A percentile compares a stretch with the other conserved stretches of the same genome.
These are phyloP conservation scores for Diabrotica balteata DNA, from an alignment of 2,888 invertebrate genomes.

Conservation along the genomic window DNA sequence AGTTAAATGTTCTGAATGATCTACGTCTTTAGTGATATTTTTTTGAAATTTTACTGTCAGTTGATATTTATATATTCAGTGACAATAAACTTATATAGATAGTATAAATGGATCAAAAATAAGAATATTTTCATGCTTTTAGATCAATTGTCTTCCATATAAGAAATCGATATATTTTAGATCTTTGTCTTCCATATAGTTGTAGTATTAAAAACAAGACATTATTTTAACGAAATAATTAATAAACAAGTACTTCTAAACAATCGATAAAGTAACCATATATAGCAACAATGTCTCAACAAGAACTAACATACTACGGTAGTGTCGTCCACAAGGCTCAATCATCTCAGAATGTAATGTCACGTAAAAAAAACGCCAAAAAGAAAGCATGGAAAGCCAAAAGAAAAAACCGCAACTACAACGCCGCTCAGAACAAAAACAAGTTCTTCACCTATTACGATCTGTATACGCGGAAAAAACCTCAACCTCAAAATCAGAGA, in stretches of 20 bases:
- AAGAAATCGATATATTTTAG: not conserved
- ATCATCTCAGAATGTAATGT: not conserved
- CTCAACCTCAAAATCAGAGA: constrained; percentile 20
- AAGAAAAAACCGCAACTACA: constrained; percentile 34
- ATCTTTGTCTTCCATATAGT: constrained; percentile 7
- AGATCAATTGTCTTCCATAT: too few relatives aligned
- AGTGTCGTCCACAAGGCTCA: constrained; percentile 7
- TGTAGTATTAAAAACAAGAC: not conserved
- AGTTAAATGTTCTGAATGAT: too few relatives aligned
- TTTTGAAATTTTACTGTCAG: too few relatives aligned
- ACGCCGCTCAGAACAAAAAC: constrained; percentile 20
- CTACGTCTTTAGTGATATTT: too few relatives aligned
- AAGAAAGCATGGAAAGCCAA: constrained; percentile 26
- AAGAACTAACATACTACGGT: constrained; percentile 15
- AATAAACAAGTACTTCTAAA: not conserved
- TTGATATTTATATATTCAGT: too few relatives aligned
- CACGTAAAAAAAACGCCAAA: constrained; percentile 2
- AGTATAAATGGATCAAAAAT: too few relatives aligned
- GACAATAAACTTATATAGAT: too few relatives aligned
- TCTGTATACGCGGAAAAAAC: constrained; percentile 20
- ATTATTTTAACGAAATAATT: not conserved
- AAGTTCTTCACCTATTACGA: constrained; percentile 25
- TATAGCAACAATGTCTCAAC: constrained; percentile 26
- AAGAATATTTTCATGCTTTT: too few relatives aligned
- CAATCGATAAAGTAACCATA: too few relatives aligned